A percentile compares a stretch with the other conserved stretches of the same genome.
phyloP scores from a whole-genome alignment of 2,113 vertebrate species.

The Heloderma charlesbogerti region DNA sequence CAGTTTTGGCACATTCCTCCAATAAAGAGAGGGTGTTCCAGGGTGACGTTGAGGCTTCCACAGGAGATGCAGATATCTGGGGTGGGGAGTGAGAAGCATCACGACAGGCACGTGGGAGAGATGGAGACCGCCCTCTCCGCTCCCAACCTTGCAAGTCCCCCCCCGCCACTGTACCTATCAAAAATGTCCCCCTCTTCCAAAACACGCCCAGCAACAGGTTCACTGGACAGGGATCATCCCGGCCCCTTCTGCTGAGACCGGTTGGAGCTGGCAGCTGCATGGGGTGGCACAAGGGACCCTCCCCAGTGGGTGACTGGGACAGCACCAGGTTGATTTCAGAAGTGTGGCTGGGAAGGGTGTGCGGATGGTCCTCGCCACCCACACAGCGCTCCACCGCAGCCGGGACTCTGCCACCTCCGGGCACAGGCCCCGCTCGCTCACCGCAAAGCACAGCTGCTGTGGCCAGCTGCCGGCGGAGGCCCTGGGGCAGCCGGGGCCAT shows the following conservation, averaged over 20 bases:
- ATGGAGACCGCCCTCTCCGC: too few species aligned
- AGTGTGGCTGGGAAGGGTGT: accelerated
- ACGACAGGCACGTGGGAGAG: background rate
- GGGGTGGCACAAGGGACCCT: background rate
- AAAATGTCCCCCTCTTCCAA: background rate
- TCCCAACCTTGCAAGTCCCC: background rate
- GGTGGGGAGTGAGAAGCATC: accelerated
- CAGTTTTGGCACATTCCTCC: constrained; percentile 99
- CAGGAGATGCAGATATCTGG: constrained; percentile 98
- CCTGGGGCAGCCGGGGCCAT: too few species aligned
- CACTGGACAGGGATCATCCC: background rate
- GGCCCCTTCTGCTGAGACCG: background rate
- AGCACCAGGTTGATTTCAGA: background rate
- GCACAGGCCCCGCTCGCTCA: background rate
- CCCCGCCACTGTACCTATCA: background rate
- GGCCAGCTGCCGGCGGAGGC: too few species aligned
- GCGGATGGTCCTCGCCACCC: background rate
- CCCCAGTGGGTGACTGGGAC: background rate
- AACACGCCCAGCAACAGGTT: background rate
- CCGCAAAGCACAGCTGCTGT: too few species aligned
- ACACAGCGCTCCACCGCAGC: background rate
- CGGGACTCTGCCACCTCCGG: background rate
- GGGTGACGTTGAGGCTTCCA: constrained; percentile 91
- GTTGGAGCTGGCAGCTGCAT: background rate
- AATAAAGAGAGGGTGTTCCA: constrained; percentile 93